A percentile compares a stretch with the other conserved stretches of the same genome.
These are phyloP conservation scores for Bubo scandiacus DNA, from an alignment of 2,113 vertebrate species.

Conservation along the genomic window DNA sequence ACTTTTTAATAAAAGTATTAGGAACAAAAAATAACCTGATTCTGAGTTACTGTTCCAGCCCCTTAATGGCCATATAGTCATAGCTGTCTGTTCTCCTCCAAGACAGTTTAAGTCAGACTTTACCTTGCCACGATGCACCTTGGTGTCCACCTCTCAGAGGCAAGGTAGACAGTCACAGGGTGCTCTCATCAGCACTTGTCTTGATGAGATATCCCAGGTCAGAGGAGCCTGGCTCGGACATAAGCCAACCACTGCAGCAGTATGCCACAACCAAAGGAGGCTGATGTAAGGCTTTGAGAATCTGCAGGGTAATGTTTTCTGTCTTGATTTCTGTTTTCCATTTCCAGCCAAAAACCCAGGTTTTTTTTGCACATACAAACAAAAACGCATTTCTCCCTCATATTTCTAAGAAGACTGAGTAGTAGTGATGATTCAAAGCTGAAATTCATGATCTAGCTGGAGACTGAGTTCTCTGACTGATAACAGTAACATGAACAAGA, in stretches of 20 bases:
- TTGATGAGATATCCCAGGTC: background rate
- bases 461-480: background rate
- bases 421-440: background rate
- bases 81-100: background rate
- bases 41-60: background rate
- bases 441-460: background rate
- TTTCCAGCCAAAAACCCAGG: background rate
- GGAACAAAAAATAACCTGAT: background rate
- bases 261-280: background rate
- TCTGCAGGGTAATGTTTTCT: background rate
- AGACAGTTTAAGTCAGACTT: background rate
- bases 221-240: background rate
- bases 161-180: background rate
- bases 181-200: background rate
- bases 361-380: background rate
- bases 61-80: background rate
- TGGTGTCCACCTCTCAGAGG: background rate
- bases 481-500: background rate
- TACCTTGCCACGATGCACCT: background rate
- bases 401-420: background rate
- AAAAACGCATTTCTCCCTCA: background rate
- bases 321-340: background rate
- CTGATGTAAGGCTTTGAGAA: background rate
- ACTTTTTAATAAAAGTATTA: background rate
- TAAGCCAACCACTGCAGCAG: background rate